Percentiles rank a stretch among this genome's conserved stretches.
These are phyloP conservation scores for Leptinotarsa peninsularis DNA, from an alignment of 2,888 invertebrate species.

Conservation along the genomic window DNA sequence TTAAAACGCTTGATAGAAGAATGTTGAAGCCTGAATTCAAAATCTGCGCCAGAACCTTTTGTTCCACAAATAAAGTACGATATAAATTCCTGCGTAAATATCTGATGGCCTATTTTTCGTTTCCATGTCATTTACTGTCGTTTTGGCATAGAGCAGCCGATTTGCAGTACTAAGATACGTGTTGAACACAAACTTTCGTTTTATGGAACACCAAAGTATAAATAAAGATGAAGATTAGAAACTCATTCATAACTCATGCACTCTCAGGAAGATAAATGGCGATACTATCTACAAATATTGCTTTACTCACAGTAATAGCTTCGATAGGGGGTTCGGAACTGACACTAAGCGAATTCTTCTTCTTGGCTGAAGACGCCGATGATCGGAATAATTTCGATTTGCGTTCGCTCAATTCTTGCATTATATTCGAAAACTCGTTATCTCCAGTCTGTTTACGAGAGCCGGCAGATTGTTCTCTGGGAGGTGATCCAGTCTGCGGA, in stretches of 20 bases:
- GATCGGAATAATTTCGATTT: slow-evolving; percentile 77
- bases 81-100: too few relatives aligned
- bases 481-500: slow-evolving; percentile 71
- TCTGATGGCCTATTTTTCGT: too few relatives aligned
- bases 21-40: too few relatives aligned
- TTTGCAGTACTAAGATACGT: too few relatives aligned
- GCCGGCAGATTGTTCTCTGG: slow-evolving; percentile 66
- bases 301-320: slow-evolving; percentile 57
- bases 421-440: slow-evolving; percentile 56
- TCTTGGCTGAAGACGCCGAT: slow-evolving; percentile 71
- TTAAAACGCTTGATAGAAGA: too few relatives aligned
- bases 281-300: not conserved
- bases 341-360: slow-evolving; percentile 74
- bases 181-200: too few relatives aligned
- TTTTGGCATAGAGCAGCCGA: too few relatives aligned
- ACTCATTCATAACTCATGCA: not conserved
- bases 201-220: too few relatives aligned
- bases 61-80: too few relatives aligned
- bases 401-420: slow-evolving; percentile 64
- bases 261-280: not conserved
- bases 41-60: too few relatives aligned
- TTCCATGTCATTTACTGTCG: too few relatives aligned
- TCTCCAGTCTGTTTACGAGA: slow-evolving; percentile 56
- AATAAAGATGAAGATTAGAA: too few relatives aligned
- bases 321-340: slow-evolving; percentile 66